phyloP scores from a whole-genome alignment of 2,113 vertebrate species.

The Calyptomena viridis region DNA sequence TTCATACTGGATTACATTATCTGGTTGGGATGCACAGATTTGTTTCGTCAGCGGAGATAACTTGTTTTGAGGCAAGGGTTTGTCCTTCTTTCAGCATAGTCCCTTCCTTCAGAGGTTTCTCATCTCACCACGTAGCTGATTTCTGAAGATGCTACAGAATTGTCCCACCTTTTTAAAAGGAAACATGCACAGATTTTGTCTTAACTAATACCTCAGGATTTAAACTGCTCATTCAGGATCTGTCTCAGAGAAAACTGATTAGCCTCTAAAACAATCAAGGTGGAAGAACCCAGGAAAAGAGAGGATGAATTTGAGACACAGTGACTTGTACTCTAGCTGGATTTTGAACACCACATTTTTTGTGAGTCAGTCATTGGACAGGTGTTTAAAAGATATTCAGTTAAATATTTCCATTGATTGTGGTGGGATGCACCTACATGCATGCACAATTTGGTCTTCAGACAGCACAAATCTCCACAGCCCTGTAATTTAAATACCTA shows the following conservation, averaged over 20 bases:
- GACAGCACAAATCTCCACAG: neutral
- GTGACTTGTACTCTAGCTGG: neutral
- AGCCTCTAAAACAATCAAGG: neutral
- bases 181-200: neutral
- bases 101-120: neutral
- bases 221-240: neutral
- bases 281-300: neutral
- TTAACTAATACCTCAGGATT: neutral
- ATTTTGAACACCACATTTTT: neutral
- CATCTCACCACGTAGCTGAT: neutral
- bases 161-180: neutral
- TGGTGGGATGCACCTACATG: neutral
- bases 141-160: neutral
- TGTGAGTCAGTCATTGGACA: neutral
- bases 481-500: neutral
- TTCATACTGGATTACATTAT: neutral
- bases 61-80: neutral
- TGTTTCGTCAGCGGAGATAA: neutral
- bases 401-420: neutral
- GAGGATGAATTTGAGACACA: neutral
- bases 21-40: neutral
- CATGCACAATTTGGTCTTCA: neutral
- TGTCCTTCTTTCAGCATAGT: neutral
- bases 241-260: neutral
- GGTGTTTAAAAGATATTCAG: neutral